A percentile compares a stretch with the other conserved stretches of the same genome.
These are phyloP conservation scores for Dynastes hyllus DNA, from an alignment of 2,888 invertebrate species.

Conservation along the genomic window DNA sequence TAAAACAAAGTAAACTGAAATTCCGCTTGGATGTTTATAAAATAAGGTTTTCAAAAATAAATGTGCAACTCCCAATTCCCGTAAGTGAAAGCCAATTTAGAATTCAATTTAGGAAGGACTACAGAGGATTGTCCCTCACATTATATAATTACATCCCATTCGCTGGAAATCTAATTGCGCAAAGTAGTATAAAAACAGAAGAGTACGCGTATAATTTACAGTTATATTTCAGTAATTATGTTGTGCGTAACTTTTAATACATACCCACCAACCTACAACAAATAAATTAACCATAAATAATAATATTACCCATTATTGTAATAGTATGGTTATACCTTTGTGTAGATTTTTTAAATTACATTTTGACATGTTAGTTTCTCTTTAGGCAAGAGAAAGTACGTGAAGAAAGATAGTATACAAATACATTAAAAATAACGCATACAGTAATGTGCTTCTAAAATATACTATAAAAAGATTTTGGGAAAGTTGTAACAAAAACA, in stretches of 20 bases:
- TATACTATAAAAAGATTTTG: no score
- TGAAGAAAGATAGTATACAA: no score
- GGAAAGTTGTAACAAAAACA: no score
- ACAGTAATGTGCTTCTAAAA: neutral
- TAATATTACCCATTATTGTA: neutral
- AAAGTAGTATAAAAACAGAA: slow-evolving; percentile 32
- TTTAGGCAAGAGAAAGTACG: no score
- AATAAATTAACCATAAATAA: neutral
- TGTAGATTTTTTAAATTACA: no score
- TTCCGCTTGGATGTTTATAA: slow-evolving; percentile 28
- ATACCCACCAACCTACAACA: neutral
- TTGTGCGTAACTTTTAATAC: neutral
- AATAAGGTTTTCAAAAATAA: slow-evolving; percentile 33
- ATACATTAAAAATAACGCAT: neutral
- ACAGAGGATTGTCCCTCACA: slow-evolving; percentile 45
- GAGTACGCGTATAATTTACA: slow-evolving; percentile 21
- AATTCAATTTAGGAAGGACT: slow-evolving; percentile 47
- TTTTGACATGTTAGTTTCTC: no score
- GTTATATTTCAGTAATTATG: slow-evolving; percentile 27
- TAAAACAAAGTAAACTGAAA: neutral
- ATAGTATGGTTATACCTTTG: neutral
- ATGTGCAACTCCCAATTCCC: slow-evolving; percentile 41
- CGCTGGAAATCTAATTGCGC: slow-evolving; percentile 39
- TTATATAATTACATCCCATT: slow-evolving; percentile 45
- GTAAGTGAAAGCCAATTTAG: slow-evolving; percentile 43